Percentiles rank a stretch among this genome's conserved stretches.
Conservation (phyloP, 35 echinoderm and acorn worm genomes). For the Hemicentrotus pulcherrimus region DNA sequence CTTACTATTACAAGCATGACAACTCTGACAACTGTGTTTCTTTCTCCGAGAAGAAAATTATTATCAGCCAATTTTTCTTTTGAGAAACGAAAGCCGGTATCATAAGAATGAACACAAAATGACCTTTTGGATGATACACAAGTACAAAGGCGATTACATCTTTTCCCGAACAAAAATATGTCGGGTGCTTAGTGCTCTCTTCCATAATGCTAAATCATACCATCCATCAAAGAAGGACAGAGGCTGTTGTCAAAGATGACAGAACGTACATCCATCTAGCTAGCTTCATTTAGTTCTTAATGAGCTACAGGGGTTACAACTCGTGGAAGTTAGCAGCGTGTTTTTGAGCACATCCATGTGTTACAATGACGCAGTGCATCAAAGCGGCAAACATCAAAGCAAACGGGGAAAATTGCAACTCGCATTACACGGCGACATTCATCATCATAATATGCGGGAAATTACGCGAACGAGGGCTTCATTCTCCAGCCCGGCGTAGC, state of each 20-base stretch:
- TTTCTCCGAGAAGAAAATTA: not conserved
- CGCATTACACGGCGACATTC: constrained; percentile 42
- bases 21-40: not conserved
- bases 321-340: constrained; percentile 21
- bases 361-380: not conserved
- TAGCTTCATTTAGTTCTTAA: constrained; percentile 33
- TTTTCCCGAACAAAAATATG: constrained; percentile 10
- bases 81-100: not conserved
- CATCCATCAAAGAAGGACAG: not conserved
- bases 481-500: constrained; percentile 31
- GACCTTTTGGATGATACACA: not conserved
- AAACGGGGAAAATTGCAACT: constrained; percentile 16
- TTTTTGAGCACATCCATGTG: constrained; percentile 27
- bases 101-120: not conserved
- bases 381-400: constrained; percentile 37
- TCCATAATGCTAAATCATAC: constrained; percentile 4
- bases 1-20: not conserved
- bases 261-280: not conserved
- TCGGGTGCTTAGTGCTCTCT: not conserved
- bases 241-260: not conserved
- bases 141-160: not conserved
- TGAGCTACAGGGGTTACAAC: constrained; percentile 28
- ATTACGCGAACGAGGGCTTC: constrained; percentile 40
- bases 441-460: constrained; percentile 41
- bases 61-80: not conserved